These are phyloP conservation scores for Lepus oiostolus DNA, from an alignment of 2,797 vertebrate genomes.

Conservation along the genomic window DNA sequence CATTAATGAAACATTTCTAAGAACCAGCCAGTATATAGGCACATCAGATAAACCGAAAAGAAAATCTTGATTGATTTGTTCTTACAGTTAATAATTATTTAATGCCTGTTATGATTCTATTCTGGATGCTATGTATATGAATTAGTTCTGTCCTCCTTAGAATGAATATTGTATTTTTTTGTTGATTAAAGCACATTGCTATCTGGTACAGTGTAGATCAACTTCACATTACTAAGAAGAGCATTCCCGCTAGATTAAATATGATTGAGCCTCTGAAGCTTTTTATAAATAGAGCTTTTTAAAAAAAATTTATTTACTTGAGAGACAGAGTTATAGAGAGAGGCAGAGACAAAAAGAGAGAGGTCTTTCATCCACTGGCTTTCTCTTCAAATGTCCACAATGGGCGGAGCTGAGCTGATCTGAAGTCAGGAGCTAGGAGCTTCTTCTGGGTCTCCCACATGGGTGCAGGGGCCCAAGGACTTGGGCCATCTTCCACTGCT, in stretches of 20 bases:
- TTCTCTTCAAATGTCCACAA: no score
- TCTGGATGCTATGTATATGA: constrained; percentile 24
- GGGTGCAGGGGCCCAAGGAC: no score
- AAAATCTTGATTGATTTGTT: neutral
- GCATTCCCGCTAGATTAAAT: constrained; percentile 50
- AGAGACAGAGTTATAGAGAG: no score
- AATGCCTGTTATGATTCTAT: neutral
- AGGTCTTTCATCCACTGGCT: no score
- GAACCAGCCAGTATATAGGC: neutral
- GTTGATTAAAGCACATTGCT: neutral
- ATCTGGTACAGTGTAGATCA: neutral
- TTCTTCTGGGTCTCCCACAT: no score
- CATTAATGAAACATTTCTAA: constrained; percentile 42
- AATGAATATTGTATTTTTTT: constrained; percentile 3
- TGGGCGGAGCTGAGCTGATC: no score
- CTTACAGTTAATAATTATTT: constrained; percentile 13
- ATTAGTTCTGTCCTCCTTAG: neutral
- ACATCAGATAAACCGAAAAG: neutral
- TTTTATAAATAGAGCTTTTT: neutral
- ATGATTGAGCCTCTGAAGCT: neutral
- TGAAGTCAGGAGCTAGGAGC: no score
- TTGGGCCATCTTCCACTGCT: no score
- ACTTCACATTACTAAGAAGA: constrained; percentile 25
- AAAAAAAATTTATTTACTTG: no score
- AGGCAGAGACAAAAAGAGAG: no score